phyloP scores from a whole-genome alignment of 2,797 vertebrate species.

The Melanotaenia pygmaea region DNA sequence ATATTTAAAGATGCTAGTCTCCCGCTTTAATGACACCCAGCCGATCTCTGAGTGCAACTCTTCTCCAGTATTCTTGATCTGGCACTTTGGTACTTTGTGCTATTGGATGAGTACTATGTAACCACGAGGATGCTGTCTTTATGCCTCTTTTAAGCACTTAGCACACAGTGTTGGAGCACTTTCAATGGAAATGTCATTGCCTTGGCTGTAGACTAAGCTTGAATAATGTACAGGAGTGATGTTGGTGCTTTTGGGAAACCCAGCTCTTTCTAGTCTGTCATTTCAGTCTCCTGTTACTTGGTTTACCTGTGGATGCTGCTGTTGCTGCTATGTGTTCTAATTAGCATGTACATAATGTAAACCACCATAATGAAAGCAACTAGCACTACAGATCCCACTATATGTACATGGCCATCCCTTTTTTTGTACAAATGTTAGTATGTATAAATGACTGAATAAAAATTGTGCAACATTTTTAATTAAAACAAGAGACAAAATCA shows the following conservation, averaged over 20 bases:
- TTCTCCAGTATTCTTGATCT: slow-evolving; percentile 53
- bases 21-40: slow-evolving; percentile 51
- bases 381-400: slow-evolving; percentile 86
- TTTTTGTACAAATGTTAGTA: slow-evolving; percentile 91
- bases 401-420: slow-evolving; percentile 87
- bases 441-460: slow-evolving; percentile 85
- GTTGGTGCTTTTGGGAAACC: slow-evolving; percentile 75
- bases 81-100: slow-evolving; percentile 60
- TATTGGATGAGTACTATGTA: slow-evolving; percentile 49
- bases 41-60: slow-evolving; percentile 42
- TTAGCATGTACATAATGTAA: slow-evolving; percentile 95
- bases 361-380: slow-evolving; percentile 89
- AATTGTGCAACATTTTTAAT: slow-evolving; percentile 83
- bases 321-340: slow-evolving; percentile 83
- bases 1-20: slow-evolving; percentile 37
- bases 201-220: slow-evolving; percentile 52
- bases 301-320: slow-evolving; percentile 82
- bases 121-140: slow-evolving; percentile 38
- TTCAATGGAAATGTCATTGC: slow-evolving; percentile 59
- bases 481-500: slow-evolving; percentile 78
- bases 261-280: slow-evolving; percentile 53
- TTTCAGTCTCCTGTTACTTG: slow-evolving; percentile 58
- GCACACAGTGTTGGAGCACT: slow-evolving; percentile 72
- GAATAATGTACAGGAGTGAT: slow-evolving; percentile 33
- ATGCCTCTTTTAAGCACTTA: slow-evolving; percentile 64